These are phyloP conservation scores for Cottoperca gobio DNA, from an alignment of 2,797 vertebrate species.

Conservation along the genomic window DNA sequence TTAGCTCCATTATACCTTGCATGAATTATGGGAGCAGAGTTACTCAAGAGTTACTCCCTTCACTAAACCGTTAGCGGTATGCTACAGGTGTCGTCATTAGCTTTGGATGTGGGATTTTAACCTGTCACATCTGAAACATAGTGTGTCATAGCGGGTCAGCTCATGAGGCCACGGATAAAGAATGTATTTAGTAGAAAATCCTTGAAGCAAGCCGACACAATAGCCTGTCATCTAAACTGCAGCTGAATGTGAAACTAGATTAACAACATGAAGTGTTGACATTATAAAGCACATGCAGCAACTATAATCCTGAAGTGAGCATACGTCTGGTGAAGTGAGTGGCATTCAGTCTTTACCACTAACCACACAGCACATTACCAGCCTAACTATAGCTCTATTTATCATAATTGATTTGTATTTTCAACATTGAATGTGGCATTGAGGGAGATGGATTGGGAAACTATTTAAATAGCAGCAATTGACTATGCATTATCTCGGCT, in stretches of 20 bases:
- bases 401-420: constrained; percentile 68
- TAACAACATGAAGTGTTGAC: constrained; percentile 19
- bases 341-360: constrained; percentile 44
- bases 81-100: background rate
- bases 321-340: constrained; percentile 33
- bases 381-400: constrained; percentile 54
- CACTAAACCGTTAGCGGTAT: background rate
- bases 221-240: constrained; percentile 18
- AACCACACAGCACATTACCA: constrained; percentile 42
- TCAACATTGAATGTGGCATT: constrained; percentile 53
- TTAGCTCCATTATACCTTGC: no score
- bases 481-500: constrained; percentile 55
- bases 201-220: constrained; percentile 15
- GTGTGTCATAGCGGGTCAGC: no score
- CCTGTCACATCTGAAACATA: constrained; percentile 5
- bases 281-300: constrained; percentile 7
- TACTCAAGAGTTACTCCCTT: constrained; percentile 15
- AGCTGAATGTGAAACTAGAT: constrained; percentile 45
- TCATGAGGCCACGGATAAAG: constrained; percentile 29
- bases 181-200: constrained; percentile 38
- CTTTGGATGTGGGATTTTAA: no score
- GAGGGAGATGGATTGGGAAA: constrained; percentile 63
- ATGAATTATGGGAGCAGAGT: background rate
- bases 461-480: constrained; percentile 66
- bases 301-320: constrained; percentile 32